phyloP scores from a whole-genome alignment of 2,888 invertebrate genomes.

The Drosophila kambysellisi region DNA sequence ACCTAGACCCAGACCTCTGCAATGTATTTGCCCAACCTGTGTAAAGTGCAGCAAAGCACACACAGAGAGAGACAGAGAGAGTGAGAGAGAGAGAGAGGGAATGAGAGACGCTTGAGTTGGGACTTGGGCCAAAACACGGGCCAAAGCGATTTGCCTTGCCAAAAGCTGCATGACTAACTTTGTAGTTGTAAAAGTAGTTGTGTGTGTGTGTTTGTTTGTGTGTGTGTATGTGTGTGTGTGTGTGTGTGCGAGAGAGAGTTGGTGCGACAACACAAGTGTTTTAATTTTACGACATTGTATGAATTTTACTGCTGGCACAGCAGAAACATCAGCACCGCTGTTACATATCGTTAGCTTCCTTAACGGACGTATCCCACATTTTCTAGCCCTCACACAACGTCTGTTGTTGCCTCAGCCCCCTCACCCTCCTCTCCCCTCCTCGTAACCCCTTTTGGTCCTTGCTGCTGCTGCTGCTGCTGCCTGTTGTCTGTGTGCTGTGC shows the following conservation, averaged over 20 bases:
- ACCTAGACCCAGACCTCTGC: constrained; percentile 42
- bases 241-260: constrained; percentile 35
- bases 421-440: not conserved
- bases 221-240: constrained; percentile 14
- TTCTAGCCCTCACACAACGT: constrained; percentile 33
- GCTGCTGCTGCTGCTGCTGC: not conserved
- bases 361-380: constrained; percentile 79
- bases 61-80: not conserved
- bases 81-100: not conserved
- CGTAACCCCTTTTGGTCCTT: not conserved
- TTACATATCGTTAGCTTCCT: constrained; percentile 80
- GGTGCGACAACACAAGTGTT: constrained; percentile 80
- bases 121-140: constrained; percentile 35
- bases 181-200: constrained; percentile 58
- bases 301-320: constrained; percentile 83
- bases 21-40: constrained; percentile 60
- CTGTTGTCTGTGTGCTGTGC: constrained; percentile 60
- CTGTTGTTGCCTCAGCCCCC: constrained; percentile 21
- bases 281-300: constrained; percentile 84
- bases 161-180: constrained; percentile 79
- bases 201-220: constrained; percentile 21
- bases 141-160: constrained; percentile 80
- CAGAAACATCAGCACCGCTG: constrained; percentile 76
- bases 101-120: not conserved
- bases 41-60: constrained; percentile 59